A percentile compares a stretch with the other conserved stretches of the same genome.
phyloP scores from a whole-genome alignment of 2,113 vertebrate genomes.

The Procavia capensis region DNA sequence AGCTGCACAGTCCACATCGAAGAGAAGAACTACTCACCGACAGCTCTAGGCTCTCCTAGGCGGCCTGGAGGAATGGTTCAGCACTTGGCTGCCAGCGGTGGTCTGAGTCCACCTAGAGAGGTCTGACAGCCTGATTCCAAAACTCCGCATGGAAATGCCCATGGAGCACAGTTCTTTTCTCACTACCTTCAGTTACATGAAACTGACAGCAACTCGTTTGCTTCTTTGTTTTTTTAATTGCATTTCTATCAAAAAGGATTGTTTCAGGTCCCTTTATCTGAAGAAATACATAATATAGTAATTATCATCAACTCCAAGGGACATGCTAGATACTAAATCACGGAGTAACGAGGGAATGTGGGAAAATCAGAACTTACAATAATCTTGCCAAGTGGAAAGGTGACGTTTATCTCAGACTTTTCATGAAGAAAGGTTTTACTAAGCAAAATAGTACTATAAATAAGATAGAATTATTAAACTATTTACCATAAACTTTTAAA shows the following conservation, averaged over 20 bases:
- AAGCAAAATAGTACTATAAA: neutral
- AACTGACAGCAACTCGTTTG: neutral
- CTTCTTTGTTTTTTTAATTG: neutral
- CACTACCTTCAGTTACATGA: no score
- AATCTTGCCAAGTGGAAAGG: conserved; percentile 1
- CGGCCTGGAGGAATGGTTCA: neutral
- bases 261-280: no score
- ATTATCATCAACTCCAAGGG: neutral
- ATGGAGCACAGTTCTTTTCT: neutral
- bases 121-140: neutral
- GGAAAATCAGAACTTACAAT: conserved; percentile 25
- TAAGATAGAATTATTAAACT: conserved; percentile 24
- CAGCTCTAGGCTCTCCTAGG: neutral
- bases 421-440: neutral
- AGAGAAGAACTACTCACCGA: neutral
- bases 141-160: neutral
- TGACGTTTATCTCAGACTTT: conserved; percentile 1
- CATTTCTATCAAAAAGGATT: no score
- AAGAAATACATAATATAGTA: neutral
- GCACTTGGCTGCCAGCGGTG: neutral
- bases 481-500: neutral
- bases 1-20: neutral
- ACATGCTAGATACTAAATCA: neutral
- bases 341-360: neutral
- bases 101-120: neutral